Base-by-base conservation (phyloP, 53 echinoderm and acorn worm genomes). In the Henricia sp. region DNA sequence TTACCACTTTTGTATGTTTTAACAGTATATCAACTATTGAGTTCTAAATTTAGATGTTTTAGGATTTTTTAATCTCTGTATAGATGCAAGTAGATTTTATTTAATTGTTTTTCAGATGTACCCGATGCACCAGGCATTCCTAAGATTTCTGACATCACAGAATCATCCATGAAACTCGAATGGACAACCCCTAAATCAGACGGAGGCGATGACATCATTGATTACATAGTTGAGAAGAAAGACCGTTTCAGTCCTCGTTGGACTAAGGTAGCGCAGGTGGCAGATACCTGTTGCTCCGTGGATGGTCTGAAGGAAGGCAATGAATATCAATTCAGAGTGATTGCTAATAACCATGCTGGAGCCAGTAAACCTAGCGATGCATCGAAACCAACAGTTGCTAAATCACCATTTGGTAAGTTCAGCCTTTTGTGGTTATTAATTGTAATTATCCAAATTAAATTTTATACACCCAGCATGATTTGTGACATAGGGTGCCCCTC, bases 181-280 rank as follows among this genome's bases (percentile, higher is more conserved):
- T 96, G 96, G 96, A 67, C 87, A 3, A 84, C 91, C 42, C 96
- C 96, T 29, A 62, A 83, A 50, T 86, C 72, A 32, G 89, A 96
- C 29, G 96, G 96, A 6, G 96, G 96, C 24, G 83, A 89, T 4
- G 89, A 89, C 0, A 86, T 95, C 84, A 91, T 87, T 9, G 89
- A 89, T 32, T 96, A 91, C 87, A 83, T 91, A 72, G 75, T 96
- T n/a, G 96, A 96, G 67, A 85, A 84, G 67, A 96, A 93, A 68
- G 96, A 96, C 59, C 89, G 93, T 33, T 96, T 91, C 75, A 90
- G 91, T 46, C 56, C 93, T 28, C 85, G 93, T 8, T 96, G 96
- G 96, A 87, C 78, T 70, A 91, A 91, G 64, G 89, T 85, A 12
- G 87, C 78, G 40, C 70, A 88, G 82, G 88, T 88, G 3, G 58